Base-by-base conservation (phyloP, 2,797 vertebrate species). In the Coendou prehensilis region DNA sequence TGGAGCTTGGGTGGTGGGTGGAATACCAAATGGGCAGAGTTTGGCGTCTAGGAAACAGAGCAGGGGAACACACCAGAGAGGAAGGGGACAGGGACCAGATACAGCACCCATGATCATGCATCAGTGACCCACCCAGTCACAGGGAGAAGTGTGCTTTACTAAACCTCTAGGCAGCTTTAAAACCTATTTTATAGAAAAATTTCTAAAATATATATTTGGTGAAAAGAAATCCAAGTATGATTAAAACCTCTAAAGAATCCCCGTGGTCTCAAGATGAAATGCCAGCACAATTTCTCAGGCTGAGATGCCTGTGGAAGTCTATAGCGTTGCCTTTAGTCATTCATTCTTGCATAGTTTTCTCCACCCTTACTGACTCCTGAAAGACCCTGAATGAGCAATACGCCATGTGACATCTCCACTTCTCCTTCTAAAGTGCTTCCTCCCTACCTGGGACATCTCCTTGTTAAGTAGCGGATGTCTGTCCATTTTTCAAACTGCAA, bases 181-280 rank as follows among this genome's bases (percentile, higher is more conserved):
- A 71, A 26, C 7, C 20, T 61, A 6, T 76, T 88, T 85, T 18
- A 59, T 15, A 89, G 47, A 89, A 41, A 52, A 81, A 2, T 50
- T 85, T 86, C 73, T 84, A 67, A 92, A 85, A 75, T 85, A 56
- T 50, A 88, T 75, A 92, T 79, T 50, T 83, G 45, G 45, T 52
- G 50, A 92, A 79, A 85, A 64, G 41, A 79, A 79, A 81, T 52
- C 6, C 61, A 54, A 94, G 56, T 23, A 61, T 59, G 18, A 37
- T 63, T 88, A 61, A 80, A 86, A 85, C 22, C 37, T 41, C 59
- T 33, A 47, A 61, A 83, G 52, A 47, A 54, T 71, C 37, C n/a
- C 52, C 41, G 17, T 71, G 30, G 37, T 91, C 47, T 47, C 37
- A 84, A 67, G 33, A 37, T n/a, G 88, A 89, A 85, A 22, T 57